Evolutionary conservation across 1,140 invertebrate species (phyloP).

Genomic region (Brachionus asplanchnoidis): DNA sequence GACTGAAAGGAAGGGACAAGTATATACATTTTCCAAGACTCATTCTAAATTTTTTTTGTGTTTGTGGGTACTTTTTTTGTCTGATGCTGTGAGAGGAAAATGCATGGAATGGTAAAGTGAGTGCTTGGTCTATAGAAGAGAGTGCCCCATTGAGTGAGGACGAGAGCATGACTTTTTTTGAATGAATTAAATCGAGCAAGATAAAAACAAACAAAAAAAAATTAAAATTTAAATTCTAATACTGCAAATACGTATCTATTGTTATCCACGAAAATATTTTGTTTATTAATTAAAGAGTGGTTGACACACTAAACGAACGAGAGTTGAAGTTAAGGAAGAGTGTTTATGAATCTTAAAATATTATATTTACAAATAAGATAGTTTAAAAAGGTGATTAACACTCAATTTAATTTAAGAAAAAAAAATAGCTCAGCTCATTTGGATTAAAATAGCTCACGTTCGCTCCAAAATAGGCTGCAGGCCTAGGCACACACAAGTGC

Average conservation of each 20-base stretch:
- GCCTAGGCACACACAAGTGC: not conserved
- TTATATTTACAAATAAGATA: slow-evolving; percentile 31
- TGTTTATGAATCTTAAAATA: slow-evolving; percentile 26
- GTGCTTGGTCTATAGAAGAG: too few species aligned
- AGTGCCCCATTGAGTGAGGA: not conserved
- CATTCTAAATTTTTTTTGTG: too few species aligned
- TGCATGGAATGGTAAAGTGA: too few species aligned
- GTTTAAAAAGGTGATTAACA: not conserved
- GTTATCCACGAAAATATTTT: slow-evolving; percentile 6
- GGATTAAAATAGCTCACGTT: slow-evolving; percentile 31
- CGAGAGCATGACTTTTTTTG: slow-evolving; percentile 22
- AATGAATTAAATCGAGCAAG: not conserved
- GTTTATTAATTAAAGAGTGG: slow-evolving; percentile 7
- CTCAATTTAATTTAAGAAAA: not conserved
- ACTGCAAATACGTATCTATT: slow-evolving; percentile 15
- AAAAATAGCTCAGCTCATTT: not conserved
- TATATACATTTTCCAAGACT: too few species aligned
- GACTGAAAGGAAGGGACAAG: too few species aligned
- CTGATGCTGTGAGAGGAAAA: too few species aligned
- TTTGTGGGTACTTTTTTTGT: too few species aligned
- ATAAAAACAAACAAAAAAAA: slow-evolving; percentile 9
- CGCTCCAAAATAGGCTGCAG: not conserved
- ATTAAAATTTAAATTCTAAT: not conserved
- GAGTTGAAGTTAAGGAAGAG: not conserved
- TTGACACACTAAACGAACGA: not conserved